phyloP scores from a whole-genome alignment of 2,888 invertebrate species.

The Drosophila multiciliata region DNA sequence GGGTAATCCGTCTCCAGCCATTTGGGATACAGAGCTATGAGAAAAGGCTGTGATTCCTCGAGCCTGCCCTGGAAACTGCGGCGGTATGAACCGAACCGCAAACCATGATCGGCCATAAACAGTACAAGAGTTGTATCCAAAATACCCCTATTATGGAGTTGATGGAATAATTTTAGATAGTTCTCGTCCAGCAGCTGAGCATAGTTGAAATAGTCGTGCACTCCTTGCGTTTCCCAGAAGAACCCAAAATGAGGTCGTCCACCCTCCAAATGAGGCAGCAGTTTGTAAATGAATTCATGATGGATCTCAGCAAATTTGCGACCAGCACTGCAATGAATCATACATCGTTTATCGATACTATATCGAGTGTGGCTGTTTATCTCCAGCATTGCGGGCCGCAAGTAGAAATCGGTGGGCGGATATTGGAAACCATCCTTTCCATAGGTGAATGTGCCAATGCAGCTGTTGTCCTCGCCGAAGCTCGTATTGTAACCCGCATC shows the following conservation, averaged over 20 bases:
- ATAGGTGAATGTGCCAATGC: constrained; percentile 13
- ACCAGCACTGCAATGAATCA: constrained; percentile 41
- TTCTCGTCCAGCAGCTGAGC: constrained; percentile 27
- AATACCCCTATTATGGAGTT: constrained; percentile 23
- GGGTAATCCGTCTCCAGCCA: constrained; percentile 89
- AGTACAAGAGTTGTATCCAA: constrained; percentile 89
- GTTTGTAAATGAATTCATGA: constrained; percentile 40
- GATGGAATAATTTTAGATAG: constrained; percentile 66
- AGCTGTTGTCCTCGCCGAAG: constrained; percentile 13
- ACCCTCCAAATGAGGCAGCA: constrained; percentile 31
- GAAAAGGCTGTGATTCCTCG: constrained; percentile 93
- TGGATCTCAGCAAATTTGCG: constrained; percentile 40
- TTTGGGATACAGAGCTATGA: constrained; percentile 89
- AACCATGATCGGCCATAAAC: constrained; percentile 94
- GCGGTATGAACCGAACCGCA: constrained; percentile 92
- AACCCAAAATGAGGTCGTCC: constrained; percentile 41
- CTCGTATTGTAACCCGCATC: constrained; percentile 89
- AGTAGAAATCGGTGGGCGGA: constrained; percentile 17
- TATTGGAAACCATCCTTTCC: not conserved
- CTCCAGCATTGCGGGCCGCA: constrained; percentile 4
- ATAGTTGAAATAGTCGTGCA: constrained; percentile 50
- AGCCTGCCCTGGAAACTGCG: constrained; percentile 91
- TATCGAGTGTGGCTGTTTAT: not conserved
- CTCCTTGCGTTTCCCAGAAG: constrained; percentile 59
- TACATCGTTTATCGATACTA: not conserved